Conservation (phyloP, 2,113 vertebrate species). For the Fregetta grallaria region DNA sequence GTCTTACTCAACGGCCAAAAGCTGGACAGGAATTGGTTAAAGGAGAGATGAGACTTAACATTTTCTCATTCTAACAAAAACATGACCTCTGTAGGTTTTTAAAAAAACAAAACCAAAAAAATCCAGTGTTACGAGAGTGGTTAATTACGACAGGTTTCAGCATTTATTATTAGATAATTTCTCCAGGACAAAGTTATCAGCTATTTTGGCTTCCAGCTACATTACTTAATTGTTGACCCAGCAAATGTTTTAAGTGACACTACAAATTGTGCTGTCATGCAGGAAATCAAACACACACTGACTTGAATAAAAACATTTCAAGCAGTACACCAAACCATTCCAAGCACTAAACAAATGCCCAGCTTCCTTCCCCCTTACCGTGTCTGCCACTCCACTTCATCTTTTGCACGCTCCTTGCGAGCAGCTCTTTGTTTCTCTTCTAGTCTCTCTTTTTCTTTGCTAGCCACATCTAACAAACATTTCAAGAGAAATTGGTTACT, state of each 20-base stretch:
- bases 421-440: conserved; percentile 94
- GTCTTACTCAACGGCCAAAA: background rate
- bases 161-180: background rate
- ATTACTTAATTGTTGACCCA: background rate
- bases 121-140: background rate
- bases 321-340: background rate
- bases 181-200: background rate
- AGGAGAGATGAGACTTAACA: background rate
- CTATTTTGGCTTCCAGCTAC: background rate
- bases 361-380: conserved; percentile 72
- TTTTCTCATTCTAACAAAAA: background rate
- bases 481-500: background rate
- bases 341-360: background rate
- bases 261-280: background rate
- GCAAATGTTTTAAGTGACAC: background rate
- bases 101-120: background rate
- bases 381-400: conserved; percentile 88
- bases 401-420: conserved; percentile 85
- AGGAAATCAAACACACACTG: background rate
- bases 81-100: background rate
- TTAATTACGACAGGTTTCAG: background rate
- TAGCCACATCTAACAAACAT: conserved; percentile 83
- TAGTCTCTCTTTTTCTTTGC: conserved; percentile 90
- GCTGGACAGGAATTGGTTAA: background rate
- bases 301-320: background rate